Conservation (phyloP, 1,140 invertebrate species). For the Homalodisca vitripennis region DNA sequence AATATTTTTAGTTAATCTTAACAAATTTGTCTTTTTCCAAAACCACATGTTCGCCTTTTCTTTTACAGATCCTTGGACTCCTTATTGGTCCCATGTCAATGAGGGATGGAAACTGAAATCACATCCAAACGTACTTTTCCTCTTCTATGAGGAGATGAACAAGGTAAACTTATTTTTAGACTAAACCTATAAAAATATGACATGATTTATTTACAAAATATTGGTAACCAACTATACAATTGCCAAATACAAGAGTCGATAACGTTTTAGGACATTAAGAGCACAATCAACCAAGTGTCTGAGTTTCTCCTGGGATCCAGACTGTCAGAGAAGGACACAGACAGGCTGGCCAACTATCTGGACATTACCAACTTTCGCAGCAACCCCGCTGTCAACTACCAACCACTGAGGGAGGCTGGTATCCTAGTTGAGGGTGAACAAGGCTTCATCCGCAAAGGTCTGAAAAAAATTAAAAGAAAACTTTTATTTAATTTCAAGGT, state of each 20-base stretch:
- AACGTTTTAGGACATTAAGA: constrained; percentile 21
- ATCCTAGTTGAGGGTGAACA: constrained; percentile 38
- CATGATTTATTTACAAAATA: neutral
- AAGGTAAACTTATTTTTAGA: too few species aligned
- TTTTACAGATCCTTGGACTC: constrained; percentile 60
- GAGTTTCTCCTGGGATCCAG: constrained; percentile 58
- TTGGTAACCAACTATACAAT: too few species aligned
- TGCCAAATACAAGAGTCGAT: neutral
- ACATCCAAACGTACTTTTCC: constrained; percentile 68
- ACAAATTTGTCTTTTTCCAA: neutral
- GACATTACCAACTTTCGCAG: constrained; percentile 51
- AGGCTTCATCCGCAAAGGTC: constrained; percentile 43
- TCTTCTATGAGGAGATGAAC: constrained; percentile 80
- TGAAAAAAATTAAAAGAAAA: constrained; percentile 9
- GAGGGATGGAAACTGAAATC: constrained; percentile 66
- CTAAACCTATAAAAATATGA: neutral
- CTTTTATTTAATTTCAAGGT: neutral
- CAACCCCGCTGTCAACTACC: constrained; percentile 47
- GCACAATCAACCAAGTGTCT: constrained; percentile 47
- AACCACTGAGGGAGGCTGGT: constrained; percentile 36
- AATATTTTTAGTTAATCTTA: constrained; percentile 11
- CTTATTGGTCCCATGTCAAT: constrained; percentile 71
- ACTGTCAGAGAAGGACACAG: constrained; percentile 50
- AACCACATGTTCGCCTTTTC: neutral
- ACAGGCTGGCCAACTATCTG: constrained; percentile 58